These are phyloP conservation scores for Mantis religiosa DNA, from an alignment of 2,888 invertebrate genomes.

Conservation along the genomic window DNA sequence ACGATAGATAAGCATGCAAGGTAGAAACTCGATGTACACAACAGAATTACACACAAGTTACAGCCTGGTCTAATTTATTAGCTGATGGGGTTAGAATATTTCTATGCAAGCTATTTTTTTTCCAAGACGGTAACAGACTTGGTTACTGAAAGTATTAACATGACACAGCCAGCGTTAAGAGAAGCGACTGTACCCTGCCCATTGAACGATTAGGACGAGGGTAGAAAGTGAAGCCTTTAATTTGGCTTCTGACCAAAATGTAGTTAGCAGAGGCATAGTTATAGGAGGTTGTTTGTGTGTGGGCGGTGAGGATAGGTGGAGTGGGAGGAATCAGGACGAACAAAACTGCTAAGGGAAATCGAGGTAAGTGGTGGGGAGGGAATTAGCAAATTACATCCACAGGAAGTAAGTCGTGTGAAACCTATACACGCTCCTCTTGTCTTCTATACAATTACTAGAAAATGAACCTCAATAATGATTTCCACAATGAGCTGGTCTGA, in stretches of 20 bases:
- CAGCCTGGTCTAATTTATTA: too few species aligned
- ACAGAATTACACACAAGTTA: too few species aligned
- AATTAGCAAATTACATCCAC: background rate
- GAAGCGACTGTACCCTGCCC: background rate
- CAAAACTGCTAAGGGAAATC: background rate
- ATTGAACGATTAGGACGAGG: background rate
- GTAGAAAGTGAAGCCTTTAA: constrained; percentile 7
- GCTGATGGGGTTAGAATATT: too few species aligned
- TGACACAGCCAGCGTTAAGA: background rate
- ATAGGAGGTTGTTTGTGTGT: background rate
- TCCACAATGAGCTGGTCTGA: background rate
- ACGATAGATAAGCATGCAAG: too few species aligned
- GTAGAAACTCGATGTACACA: too few species aligned
- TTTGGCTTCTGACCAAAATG: constrained; percentile 25
- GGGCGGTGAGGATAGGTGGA: background rate
- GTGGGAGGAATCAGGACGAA: background rate
- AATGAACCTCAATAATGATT: background rate
- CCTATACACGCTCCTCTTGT: background rate
- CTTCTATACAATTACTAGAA: background rate
- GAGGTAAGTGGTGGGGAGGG: background rate
- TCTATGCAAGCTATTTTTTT: too few species aligned
- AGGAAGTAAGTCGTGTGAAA: background rate
- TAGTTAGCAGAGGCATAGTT: constrained; percentile 12
- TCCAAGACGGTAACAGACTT: too few species aligned
- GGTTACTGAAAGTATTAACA: background rate